Evolutionary conservation across 2,888 invertebrate species (phyloP), one percentile per base, ranked within the genome.

Genomic region (Clepsis dumicolana): DNA sequence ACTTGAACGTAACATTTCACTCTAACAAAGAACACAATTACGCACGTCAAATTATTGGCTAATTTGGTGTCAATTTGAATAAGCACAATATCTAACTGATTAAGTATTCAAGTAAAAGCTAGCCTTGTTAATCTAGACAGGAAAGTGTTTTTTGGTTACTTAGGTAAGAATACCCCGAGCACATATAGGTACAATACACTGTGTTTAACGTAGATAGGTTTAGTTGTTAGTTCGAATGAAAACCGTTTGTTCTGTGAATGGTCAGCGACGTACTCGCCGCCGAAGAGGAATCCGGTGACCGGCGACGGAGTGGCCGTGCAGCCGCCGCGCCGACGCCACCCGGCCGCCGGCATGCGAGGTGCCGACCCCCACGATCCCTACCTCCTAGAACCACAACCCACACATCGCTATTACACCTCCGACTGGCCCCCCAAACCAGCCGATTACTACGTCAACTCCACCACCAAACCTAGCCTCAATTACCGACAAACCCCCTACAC

Each of bases 221-320:
- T 61, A 62, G 68, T 68, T 74, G 73, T 64, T 73, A 77, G 84
- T 80, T 80, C 80, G 82, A 88, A 90, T 92, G 87, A 90, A 89
- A 92, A 90, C 81, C 82, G 83, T 85, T 87, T 91, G 80, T 93
- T 92, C 90, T 92, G 86, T 89, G 79, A 89, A 89, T 91, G 91
- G 86, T 90, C 89, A 93, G 93, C 87, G 76, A 86, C 85, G 77
- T 92, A 88, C 88, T 80, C 83, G 79, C 93, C 90, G 84, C 91
- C 94, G 93, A 92, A 93, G 90, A 94, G 95, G 92, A 95, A 95
- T 83, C 95, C 95, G 78, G 95, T 95, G 90, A 95, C 95, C 80
- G 95, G 95, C 82, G 94, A 94, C 83, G 95, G 95, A 81, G 92
- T 95, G 85, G 83, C 84, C 81, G 83, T 94, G 87, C 92, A 91